Evolutionary conservation across 2,888 invertebrate genomes (phyloP), one percentile per base, ranked within the genome.

Genomic region (Thereva nobilitata): DNA sequence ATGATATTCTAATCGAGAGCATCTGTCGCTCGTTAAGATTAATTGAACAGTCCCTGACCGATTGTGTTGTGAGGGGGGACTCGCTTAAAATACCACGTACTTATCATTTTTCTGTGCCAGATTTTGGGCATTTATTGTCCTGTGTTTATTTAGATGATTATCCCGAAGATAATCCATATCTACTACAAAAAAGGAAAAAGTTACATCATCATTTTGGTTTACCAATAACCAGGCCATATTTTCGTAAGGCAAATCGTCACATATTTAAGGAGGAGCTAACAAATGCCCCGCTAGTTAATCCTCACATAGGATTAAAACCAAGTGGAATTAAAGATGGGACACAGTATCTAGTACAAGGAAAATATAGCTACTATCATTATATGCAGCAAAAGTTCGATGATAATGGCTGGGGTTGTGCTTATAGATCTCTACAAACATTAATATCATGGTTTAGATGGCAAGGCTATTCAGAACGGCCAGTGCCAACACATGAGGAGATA

Each of bases 381-480:
- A 91, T 95, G 89, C 97, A 97, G 80, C 92, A 97, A 76, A 86
- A 87, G 72, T 88, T 95, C 78, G 91, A 97, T 79, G 99, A 99
- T 76, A 90, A 92, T 78, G 96, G 96, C n/a, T 99, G 99, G 99
- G 99, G 99, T 4, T 99, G 99, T 83, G 99, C 99, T 0, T 99
- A 99, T 78, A 86, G 99, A 69, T 97, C 97, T 0, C 84, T 99
- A 75, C 99, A 99, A 83, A 97, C 98, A 0, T 86, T 99, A 70
- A 88, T 93, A 71, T 97, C 97, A 0, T 99, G 99, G 99, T 96
- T 93, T 85, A 86, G 88, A 76, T 84, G 88, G 74, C 95, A 96
- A 82, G 95, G 94, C 4, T 95, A 91, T 76, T 90, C 90, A 2
- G 85, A 89, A 54, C 84, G 85, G 57, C 82, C 86, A 10, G 85